Percentiles rank a stretch among this genome's conserved stretches.
These are phyloP conservation scores for Neosilurus mollespiculum DNA, from an alignment of 2,797 vertebrate genomes.

Conservation along the genomic window DNA sequence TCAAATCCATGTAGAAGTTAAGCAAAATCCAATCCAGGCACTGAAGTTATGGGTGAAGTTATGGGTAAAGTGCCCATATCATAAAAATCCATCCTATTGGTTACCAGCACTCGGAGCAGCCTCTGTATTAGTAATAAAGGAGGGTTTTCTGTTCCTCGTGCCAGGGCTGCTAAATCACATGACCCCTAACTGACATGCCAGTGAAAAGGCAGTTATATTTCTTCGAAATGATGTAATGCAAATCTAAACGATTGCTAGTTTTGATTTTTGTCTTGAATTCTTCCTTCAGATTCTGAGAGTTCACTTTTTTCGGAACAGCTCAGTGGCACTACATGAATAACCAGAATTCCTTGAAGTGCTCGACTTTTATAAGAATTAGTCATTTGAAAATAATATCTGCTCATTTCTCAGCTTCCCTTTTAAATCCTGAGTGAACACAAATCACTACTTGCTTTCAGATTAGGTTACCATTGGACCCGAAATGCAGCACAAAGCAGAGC, in stretches of 20 bases:
- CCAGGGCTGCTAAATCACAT: background rate
- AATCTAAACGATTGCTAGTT: background rate
- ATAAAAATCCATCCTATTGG: background rate
- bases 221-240: background rate
- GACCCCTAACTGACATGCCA: background rate
- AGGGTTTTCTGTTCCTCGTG: background rate
- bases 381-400: background rate
- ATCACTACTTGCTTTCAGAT: background rate
- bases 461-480: no score
- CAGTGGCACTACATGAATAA: background rate
- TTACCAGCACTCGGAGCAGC: background rate
- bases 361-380: background rate
- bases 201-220: background rate
- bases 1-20: background rate
- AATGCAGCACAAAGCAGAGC: background rate
- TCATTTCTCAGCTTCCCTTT: background rate
- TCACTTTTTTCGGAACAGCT: slow-evolving; percentile 7
- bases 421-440: background rate
- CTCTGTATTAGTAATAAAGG: background rate
- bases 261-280: background rate
- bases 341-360: background rate
- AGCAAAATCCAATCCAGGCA: background rate
- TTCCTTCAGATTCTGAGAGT: background rate
- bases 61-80: no score
- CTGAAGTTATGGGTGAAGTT: background rate